Base-by-base conservation (phyloP, 2,113 vertebrate genomes). In the Apeltes quadracus region DNA sequence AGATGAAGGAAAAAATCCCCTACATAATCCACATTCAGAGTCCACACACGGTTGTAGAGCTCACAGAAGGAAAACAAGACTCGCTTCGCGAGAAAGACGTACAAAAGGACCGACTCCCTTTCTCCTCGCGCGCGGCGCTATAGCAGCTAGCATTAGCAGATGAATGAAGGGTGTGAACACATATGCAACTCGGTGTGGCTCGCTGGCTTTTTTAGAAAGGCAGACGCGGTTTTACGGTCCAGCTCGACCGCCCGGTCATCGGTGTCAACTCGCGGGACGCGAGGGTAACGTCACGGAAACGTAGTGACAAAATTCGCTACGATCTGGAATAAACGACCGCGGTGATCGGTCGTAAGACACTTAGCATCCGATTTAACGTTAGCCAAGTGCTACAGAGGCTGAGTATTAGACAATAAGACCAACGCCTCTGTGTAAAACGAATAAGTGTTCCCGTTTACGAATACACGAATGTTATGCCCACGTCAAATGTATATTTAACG, bases 11-110 rank as follows among this genome's bases (percentile, higher is more conserved):
- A 7, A 7, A 41, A 64, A 68, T 9, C 23, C 57, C 57, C 87
- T 89, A 87, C 83, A 87, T 91, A 92, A 90, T 72, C 78, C 50
- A 15, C 81, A 81, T 74, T 76, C 72, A 79, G 72, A 80, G 73
- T 74, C 81, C 34, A 69, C 66, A 50, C 74, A 75, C 67, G 57
- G 29, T 51, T 76, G 44, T 38, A 29, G 58, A 81, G 5, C 32
- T 4, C 7, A 34, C 32, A 34, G 12, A 29, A 15, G 12, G 29
- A 46, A n/a, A n/a, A n/a, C n/a, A n/a, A n/a, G n/a, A n/a, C n/a
- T n/a, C n/a, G n/a, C n/a, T n/a, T n/a, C n/a, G n/a, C n/a, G n/a
- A n/a, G n/a, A n/a, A n/a, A n/a, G n/a, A n/a, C 32, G 32, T 34
- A 34, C 32, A 34, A 15, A 29, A 15, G 12, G 29, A 46, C 18